These are phyloP conservation scores for Bovichtus diacanthus DNA, from an alignment of 2,797 vertebrate genomes.

Conservation along the genomic window DNA sequence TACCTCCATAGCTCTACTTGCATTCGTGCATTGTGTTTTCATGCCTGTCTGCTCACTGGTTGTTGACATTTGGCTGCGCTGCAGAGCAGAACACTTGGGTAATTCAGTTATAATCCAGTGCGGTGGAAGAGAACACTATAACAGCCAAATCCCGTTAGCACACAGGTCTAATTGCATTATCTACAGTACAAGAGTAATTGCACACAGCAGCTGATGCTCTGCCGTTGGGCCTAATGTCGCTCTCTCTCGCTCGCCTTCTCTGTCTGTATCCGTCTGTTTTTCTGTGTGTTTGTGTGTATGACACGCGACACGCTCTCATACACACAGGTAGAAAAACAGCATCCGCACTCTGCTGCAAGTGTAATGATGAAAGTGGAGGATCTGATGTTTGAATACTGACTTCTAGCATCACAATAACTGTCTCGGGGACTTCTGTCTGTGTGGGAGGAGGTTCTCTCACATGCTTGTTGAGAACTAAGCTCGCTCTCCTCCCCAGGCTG, in stretches of 20 bases:
- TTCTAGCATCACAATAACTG: too few relatives aligned
- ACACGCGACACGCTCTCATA: neutral
- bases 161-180: conserved; percentile 79
- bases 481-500: too few relatives aligned
- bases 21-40: conserved; percentile 37
- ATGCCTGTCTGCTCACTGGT: conserved; percentile 54
- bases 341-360: conserved; percentile 1
- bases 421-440: too few relatives aligned
- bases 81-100: conserved; percentile 59
- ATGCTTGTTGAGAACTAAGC: neutral
- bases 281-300: too few relatives aligned
- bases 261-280: neutral
- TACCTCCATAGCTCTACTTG: neutral
- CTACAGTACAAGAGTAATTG: conserved; percentile 70
- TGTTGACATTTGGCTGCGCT: conserved; percentile 68
- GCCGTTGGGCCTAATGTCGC: conserved; percentile 23
- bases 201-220: conserved; percentile 72
- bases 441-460: neutral
- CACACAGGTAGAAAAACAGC: neutral
- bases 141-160: conserved; percentile 72
- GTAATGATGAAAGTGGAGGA: neutral
- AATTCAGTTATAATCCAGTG: conserved; percentile 70
- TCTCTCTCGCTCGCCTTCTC: neutral
- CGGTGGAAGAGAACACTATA: conserved; percentile 67
- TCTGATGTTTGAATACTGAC: neutral